Evolutionary conservation across 2,888 invertebrate genomes (phyloP), one percentile per base, ranked within the genome.

Genomic region (Beris morrisii): DNA sequence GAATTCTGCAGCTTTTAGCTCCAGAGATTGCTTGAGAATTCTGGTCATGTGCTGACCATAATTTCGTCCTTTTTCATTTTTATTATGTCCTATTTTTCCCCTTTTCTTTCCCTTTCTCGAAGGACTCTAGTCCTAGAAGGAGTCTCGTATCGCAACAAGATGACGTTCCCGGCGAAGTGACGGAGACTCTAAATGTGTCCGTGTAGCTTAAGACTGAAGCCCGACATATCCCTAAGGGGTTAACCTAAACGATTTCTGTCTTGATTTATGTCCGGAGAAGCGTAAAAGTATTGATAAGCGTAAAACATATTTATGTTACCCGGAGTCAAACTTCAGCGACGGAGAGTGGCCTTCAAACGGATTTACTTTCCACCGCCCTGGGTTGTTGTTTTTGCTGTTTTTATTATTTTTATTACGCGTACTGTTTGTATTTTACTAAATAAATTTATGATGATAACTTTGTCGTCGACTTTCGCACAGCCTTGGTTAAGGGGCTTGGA

Each of bases 361-460:
- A 13, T 48, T 48, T 48, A 3, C 48, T 48, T 48, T 48, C 7
- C 15, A 13, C 46, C 5, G 5, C 12, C 13, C 5, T 12, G 7
- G 1, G 5, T 48, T 48, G n/a, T 48, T 48, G n/a, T 2, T 48
- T n/a, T 48, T n/a, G 15, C 6, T 48, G 4, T 6, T 6, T 5
- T 48, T 38, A 7, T 38, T 38, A 38, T 52, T 15, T 15, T 28
- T 52, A 4, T 52, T 52, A 22, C 15, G 13, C 52, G 52, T 22
- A 53, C 22, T 53, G 28, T 54, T 54, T 54, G 54, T 32, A 38
- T 38, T 38, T 5, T 9, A 9, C 38, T 38, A n/a, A 38, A 56
- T 56, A 43, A 56, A 56, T 56, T 56, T 56, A 56, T 43, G 44
- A 13, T 6, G 22, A 56, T 56, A 56, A 56, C 56, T 56, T 56